phyloP scores from a whole-genome alignment of 2,797 vertebrate species.

The Melanotaenia pygmaea region DNA sequence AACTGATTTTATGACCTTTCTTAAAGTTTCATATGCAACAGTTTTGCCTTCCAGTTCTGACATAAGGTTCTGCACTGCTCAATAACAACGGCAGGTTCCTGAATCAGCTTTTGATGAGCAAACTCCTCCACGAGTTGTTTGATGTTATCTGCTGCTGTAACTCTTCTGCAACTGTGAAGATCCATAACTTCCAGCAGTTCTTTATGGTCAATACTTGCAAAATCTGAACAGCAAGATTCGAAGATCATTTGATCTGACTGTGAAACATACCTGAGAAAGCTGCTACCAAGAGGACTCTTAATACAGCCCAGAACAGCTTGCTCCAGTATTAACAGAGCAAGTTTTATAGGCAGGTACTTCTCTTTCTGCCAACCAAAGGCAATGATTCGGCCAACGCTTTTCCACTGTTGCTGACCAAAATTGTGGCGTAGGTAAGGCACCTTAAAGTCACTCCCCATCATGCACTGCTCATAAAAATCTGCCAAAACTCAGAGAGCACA shows the following conservation, averaged over 20 bases:
- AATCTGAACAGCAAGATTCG: constrained; percentile 32
- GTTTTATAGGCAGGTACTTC: neutral
- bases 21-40: constrained; percentile 21
- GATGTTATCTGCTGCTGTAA: constrained; percentile 15
- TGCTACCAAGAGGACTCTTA: too few relatives aligned
- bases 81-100: constrained; percentile 33
- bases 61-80: constrained; percentile 20
- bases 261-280: constrained; percentile 8
- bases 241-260: constrained; percentile 23
- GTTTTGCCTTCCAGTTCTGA: constrained; percentile 20
- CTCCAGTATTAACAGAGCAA: too few relatives aligned
- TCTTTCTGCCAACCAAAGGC: neutral
- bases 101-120: constrained; percentile 28
- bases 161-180: constrained; percentile 17
- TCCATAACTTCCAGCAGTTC: constrained; percentile 47
- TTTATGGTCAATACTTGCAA: constrained; percentile 40
- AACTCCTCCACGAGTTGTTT: constrained; percentile 12
- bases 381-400: too few relatives aligned
- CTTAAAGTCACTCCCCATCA: neutral
- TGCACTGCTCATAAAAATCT: constrained; percentile 1
- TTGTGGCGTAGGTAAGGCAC: neutral
- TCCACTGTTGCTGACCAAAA: neutral
- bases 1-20: constrained; percentile 10
- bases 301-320: neutral
- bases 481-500: neutral